Conservation (phyloP, 2,888 invertebrate genomes). For the Pardosa pseudoannulata region DNA sequence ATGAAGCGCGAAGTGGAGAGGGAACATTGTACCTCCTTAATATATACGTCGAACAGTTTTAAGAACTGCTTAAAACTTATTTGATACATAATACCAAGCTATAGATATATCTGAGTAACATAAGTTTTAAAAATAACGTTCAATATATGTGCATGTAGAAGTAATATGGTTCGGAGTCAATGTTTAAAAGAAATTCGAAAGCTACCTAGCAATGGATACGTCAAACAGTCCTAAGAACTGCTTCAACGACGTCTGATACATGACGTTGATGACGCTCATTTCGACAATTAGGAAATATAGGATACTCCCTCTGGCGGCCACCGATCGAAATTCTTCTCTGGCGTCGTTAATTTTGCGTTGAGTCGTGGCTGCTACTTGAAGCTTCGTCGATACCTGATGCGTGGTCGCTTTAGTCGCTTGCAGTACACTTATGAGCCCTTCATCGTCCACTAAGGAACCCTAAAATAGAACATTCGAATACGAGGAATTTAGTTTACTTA, state of each 20-base stretch:
- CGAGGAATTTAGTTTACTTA: too few relatives aligned
- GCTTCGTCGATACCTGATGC: conserved; percentile 95
- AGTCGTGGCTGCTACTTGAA: conserved; percentile 93
- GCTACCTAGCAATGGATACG: conserved; percentile 83
- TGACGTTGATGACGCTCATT: conserved; percentile 96
- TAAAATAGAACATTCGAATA: conserved; percentile 73
- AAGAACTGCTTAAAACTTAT: too few relatives aligned
- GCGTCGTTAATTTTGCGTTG: conserved; percentile 95
- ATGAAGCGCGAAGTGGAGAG: too few relatives aligned
- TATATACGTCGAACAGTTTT: too few relatives aligned
- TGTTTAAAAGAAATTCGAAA: too few relatives aligned
- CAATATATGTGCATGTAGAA: too few relatives aligned
- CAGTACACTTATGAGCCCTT: conserved; percentile 92
- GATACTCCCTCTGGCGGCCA: conserved; percentile 95
- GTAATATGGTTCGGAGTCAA: too few relatives aligned
- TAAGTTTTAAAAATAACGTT: too few relatives aligned
- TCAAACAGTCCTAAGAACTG: conserved; percentile 96
- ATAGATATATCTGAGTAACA: too few relatives aligned
- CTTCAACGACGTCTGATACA: conserved; percentile 97
- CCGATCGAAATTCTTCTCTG: conserved; percentile 95
- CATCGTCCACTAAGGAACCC: conserved; percentile 96
- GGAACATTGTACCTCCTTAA: too few relatives aligned
- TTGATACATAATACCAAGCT: too few relatives aligned
- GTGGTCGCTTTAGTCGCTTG: conserved; percentile 92
- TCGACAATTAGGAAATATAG: conserved; percentile 97